Evolutionary conservation across 2,797 vertebrate genomes (phyloP).

Genomic region (Coregonus suidteri): DNA sequence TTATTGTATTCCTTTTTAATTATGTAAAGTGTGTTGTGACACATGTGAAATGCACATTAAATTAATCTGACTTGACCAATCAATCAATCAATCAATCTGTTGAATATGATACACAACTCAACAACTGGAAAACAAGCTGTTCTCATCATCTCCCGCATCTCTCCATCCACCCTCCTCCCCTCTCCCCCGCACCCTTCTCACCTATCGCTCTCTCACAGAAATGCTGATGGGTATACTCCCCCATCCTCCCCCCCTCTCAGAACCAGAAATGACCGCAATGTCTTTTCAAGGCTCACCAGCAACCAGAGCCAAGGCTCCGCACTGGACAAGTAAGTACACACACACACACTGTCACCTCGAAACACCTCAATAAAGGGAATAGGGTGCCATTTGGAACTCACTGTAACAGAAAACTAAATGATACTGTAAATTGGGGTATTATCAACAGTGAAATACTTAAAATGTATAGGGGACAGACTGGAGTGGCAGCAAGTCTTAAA

Average conservation of each 20-base stretch:
- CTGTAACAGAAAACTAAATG: too few species aligned
- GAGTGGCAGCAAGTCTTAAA: too few species aligned
- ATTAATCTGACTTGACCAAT: too few species aligned
- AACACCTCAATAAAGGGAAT: not conserved
- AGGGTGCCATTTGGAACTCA: not conserved
- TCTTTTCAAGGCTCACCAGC: conserved; percentile 96
- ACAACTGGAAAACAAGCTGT: not conserved
- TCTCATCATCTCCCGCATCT: not conserved
- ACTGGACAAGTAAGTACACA: conserved; percentile 91
- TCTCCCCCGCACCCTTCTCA: not conserved
- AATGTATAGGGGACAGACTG: too few species aligned
- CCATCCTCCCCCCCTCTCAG: conserved; percentile 94
- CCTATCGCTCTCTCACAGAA: conserved; percentile 61
- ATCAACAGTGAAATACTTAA: too few species aligned
- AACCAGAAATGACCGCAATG: conserved; percentile 92
- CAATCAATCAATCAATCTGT: not conserved
- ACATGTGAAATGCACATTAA: too few species aligned
- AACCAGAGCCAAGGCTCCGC: conserved; percentile 93
- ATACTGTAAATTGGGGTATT: too few species aligned
- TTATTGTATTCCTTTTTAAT: not conserved
- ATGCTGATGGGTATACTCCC: conserved; percentile 89
- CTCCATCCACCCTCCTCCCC: not conserved
- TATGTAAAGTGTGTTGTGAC: too few species aligned
- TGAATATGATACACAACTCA: not conserved
- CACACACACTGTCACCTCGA: not conserved